These are phyloP conservation scores for Porites rus DNA, from an alignment of 92 coral and sea anemone genomes.

Conservation along the genomic window DNA sequence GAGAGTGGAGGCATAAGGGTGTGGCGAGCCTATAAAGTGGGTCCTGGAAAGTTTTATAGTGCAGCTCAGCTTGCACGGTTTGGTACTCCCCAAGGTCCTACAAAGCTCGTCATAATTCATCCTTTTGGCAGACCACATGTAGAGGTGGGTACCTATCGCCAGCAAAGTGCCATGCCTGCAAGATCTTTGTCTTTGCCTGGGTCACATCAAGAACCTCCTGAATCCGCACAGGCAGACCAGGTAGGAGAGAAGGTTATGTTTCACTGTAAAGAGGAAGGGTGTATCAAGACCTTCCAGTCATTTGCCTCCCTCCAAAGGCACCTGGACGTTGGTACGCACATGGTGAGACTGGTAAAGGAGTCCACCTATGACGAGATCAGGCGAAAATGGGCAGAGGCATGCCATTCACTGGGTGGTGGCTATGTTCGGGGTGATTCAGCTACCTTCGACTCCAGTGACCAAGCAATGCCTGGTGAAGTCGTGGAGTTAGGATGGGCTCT, in stretches of 20 bases:
- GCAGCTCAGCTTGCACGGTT: constrained; percentile 6
- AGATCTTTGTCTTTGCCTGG: neutral
- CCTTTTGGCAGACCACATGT: constrained; percentile 9
- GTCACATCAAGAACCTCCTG: neutral
- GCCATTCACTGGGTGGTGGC: constrained; percentile 16
- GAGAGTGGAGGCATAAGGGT: constrained; percentile 26
- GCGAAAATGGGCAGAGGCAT: neutral
- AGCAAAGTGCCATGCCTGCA: neutral
- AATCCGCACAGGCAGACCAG: neutral
- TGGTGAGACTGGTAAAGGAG: constrained; percentile 9
- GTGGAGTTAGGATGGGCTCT: constrained; percentile 14
- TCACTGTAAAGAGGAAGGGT: constrained; percentile 41
- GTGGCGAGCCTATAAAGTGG: constrained; percentile 32
- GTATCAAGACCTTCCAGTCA: constrained; percentile 44
- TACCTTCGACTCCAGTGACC: neutral
- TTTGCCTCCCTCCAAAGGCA: constrained; percentile 30
- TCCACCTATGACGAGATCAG: constrained; percentile 1
- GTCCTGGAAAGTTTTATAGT: constrained; percentile 28
- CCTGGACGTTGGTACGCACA: constrained; percentile 61
- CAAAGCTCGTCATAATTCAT: neutral
- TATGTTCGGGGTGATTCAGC: constrained; percentile 13
- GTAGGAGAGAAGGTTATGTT: neutral
- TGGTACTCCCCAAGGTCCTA: constrained; percentile 36
- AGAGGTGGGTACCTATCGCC: constrained; percentile 5
- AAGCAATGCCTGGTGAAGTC: neutral